These are phyloP conservation scores for Coptotermes formosanus DNA, from an alignment of 1,140 invertebrate species.

Conservation along the genomic window DNA sequence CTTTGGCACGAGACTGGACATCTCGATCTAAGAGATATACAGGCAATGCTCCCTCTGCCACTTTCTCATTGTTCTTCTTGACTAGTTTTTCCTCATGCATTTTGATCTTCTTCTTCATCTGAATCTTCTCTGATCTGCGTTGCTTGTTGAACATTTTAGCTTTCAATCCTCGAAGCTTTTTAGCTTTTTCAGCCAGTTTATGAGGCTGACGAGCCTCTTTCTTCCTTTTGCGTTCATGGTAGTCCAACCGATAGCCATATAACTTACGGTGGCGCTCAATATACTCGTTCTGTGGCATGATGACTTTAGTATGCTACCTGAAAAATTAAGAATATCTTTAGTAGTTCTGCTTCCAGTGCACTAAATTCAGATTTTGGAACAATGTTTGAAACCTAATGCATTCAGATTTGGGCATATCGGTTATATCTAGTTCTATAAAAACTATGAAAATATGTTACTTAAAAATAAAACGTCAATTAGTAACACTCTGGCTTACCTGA, in stretches of 20 bases:
- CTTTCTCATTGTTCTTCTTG: constrained; percentile 80
- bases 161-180: constrained; percentile 91
- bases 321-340: not conserved
- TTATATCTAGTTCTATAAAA: not conserved
- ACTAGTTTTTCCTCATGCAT: constrained; percentile 89
- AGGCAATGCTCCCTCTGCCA: constrained; percentile 88
- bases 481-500: not conserved
- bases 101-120: constrained; percentile 98
- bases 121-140: constrained; percentile 95
- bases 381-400: not conserved
- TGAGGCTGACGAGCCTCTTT: constrained; percentile 91
- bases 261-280: constrained; percentile 97
- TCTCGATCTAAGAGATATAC: constrained; percentile 97
- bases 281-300: constrained; percentile 99
- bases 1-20: constrained; percentile 89
- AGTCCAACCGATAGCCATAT: constrained; percentile 93
- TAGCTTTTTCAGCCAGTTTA: constrained; percentile 84
- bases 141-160: constrained; percentile 98
- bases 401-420: constrained; percentile 27
- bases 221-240: constrained; percentile 96
- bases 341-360: no score
- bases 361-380: not conserved
- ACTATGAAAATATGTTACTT: not conserved
- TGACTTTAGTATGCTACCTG: constrained; percentile 40
- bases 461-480: not conserved